phyloP scores from a whole-genome alignment of 2,113 vertebrate species.

The Spea multiplicata region DNA sequence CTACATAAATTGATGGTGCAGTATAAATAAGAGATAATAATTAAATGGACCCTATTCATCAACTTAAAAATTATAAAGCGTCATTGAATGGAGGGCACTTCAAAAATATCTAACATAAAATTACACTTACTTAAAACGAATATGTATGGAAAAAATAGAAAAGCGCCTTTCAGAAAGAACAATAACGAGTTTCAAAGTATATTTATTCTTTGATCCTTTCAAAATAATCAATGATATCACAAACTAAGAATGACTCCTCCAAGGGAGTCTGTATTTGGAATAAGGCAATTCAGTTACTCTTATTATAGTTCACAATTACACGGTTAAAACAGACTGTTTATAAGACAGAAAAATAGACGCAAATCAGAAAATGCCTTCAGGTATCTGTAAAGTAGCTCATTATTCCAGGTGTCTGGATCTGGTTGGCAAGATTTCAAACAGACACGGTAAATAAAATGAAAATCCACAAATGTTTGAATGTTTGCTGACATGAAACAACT shows the following conservation, averaged over 20 bases:
- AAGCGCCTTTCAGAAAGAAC: neutral
- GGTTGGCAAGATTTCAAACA: conserved; percentile 40
- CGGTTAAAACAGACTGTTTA: conserved; percentile 27
- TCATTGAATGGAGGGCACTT: too few relatives aligned
- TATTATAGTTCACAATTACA: conserved; percentile 33
- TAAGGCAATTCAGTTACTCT: conserved; percentile 5
- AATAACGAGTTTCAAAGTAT: conserved; percentile 11
- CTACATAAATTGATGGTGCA: too few relatives aligned
- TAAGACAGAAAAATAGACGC: conserved; percentile 17
- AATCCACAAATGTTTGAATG: conserved; percentile 9
- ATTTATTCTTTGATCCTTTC: neutral
- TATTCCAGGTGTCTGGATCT: conserved; percentile 30
- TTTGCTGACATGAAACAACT: conserved; percentile 27
- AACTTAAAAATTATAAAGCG: too few relatives aligned
- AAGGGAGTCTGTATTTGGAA: neutral
- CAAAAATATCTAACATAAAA: too few relatives aligned
- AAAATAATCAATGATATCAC: neutral
- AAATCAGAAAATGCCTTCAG: conserved; percentile 26
- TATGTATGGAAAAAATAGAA: too few relatives aligned
- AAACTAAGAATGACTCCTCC: conserved; percentile 1
- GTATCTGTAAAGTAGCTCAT: conserved; percentile 16
- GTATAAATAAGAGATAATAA: too few relatives aligned
- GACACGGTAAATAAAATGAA: conserved; percentile 13
- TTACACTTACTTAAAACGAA: too few relatives aligned
- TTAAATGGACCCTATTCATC: too few relatives aligned